phyloP scores from a whole-genome alignment of 2,113 vertebrate species.

The Theristicus caerulescens region DNA sequence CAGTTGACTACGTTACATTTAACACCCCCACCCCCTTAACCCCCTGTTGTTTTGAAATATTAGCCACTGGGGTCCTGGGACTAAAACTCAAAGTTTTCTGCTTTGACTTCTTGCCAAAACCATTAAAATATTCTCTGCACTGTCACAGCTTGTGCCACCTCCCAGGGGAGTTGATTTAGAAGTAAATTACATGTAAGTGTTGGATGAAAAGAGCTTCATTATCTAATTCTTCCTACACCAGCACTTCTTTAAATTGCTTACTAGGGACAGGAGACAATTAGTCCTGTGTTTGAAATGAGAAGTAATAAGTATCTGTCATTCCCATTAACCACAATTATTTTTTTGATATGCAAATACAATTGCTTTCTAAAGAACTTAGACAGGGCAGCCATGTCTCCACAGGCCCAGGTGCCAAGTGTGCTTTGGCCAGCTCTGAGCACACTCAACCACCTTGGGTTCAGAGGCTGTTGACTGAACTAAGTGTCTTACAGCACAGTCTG shows the following conservation, averaged over 20 bases:
- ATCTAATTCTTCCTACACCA: slow-evolving; percentile 66
- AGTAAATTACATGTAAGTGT: slow-evolving; percentile 69
- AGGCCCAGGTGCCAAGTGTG: neutral
- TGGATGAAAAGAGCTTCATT: slow-evolving; percentile 66
- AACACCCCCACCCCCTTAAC: neutral
- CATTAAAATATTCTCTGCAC: slow-evolving; percentile 57
- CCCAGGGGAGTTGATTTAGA: slow-evolving; percentile 53
- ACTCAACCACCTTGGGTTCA: neutral
- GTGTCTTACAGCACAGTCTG: neutral
- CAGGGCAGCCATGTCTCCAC: neutral
- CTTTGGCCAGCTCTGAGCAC: neutral
- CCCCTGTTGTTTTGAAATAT: slow-evolving; percentile 40
- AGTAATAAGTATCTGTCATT: slow-evolving; percentile 53
- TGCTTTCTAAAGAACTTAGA: neutral
- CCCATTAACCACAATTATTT: slow-evolving; percentile 4
- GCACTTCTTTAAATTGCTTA: slow-evolving; percentile 71
- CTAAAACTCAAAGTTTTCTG: slow-evolving; percentile 22
- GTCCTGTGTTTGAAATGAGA: slow-evolving; percentile 33
- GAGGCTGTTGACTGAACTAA: neutral
- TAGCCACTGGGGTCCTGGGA: neutral
- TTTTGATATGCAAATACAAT: slow-evolving; percentile 12
- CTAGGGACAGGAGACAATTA: slow-evolving; percentile 61
- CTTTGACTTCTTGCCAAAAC: slow-evolving; percentile 63
- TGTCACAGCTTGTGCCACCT: slow-evolving; percentile 63
- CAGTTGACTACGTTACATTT: neutral